A percentile compares a stretch with the other conserved stretches of the same genome.
These are phyloP conservation scores for Tetrax tetrax DNA, from an alignment of 2,113 vertebrate species.

Conservation along the genomic window DNA sequence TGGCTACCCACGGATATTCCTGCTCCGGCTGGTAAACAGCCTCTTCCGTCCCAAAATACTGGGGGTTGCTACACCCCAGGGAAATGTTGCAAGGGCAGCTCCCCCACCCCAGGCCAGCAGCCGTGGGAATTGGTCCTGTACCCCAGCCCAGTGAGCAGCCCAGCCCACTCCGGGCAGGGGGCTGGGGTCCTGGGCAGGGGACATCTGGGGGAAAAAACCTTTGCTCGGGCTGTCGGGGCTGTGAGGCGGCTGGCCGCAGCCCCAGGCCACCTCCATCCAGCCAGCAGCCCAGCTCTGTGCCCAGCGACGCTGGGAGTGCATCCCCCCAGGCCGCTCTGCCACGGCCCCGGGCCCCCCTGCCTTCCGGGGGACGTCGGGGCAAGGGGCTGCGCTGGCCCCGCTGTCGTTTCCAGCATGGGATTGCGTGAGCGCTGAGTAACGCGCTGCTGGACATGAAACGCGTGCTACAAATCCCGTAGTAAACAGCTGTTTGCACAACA, in stretches of 20 bases:
- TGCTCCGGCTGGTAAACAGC: conserved; percentile 43
- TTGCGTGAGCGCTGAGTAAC: neutral
- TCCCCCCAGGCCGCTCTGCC: neutral
- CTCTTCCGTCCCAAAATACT: neutral
- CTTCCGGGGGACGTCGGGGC: rapidly evolving
- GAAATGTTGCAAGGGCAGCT: neutral
- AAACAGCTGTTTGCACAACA: conserved; percentile 62
- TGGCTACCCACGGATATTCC: conserved; percentile 8
- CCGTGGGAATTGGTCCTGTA: rapidly evolving
- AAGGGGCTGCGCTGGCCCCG: rapidly evolving
- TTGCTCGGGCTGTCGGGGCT: rapidly evolving
- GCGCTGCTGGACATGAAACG: rapidly evolving
- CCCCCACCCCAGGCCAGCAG: rapidly evolving
- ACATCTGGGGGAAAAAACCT: neutral
- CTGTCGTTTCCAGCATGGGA: rapidly evolving
- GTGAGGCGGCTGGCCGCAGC: neutral
- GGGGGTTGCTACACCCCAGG: conserved; percentile 19
- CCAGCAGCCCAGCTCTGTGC: rapidly evolving
- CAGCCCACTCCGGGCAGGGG: rapidly evolving
- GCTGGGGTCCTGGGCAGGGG: too few relatives aligned
- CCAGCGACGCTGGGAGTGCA: rapidly evolving
- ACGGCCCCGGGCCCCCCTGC: rapidly evolving
- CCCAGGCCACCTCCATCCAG: rapidly evolving
- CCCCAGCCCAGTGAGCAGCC: neutral
- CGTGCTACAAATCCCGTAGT: neutral